Percentiles rank a stretch among this genome's conserved stretches.
Conservation (phyloP, 2,888 invertebrate species). For the Macrosoma leucophasiata region DNA sequence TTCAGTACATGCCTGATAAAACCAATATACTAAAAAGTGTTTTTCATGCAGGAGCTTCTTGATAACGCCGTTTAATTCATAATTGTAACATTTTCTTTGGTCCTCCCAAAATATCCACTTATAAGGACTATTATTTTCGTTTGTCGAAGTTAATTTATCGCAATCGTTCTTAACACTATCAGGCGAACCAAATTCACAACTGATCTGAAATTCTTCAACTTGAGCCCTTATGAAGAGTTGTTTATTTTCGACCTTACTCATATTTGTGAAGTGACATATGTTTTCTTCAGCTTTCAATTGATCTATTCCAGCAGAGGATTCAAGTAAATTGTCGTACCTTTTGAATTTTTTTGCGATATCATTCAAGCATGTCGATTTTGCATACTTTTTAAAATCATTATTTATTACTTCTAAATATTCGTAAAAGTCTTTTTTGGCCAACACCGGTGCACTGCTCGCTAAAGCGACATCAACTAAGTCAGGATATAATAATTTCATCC, state of each 20-base stretch:
- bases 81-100: slow-evolving; percentile 38
- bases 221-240: slow-evolving; percentile 53
- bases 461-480: slow-evolving; percentile 55
- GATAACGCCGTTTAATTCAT: slow-evolving; percentile 46
- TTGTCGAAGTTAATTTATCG: slow-evolving; percentile 26
- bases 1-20: slow-evolving; percentile 85
- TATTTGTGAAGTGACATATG: slow-evolving; percentile 48
- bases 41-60: slow-evolving; percentile 31
- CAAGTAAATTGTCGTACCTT: slow-evolving; percentile 41
- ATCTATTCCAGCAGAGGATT: slow-evolving; percentile 40
- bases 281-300: slow-evolving; percentile 48
- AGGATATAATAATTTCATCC: slow-evolving; percentile 56
- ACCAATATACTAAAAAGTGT: slow-evolving; percentile 68
- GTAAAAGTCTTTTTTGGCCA: slow-evolving; percentile 56
- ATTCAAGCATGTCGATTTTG: slow-evolving; percentile 40
- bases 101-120: slow-evolving; percentile 33
- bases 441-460: slow-evolving; percentile 59
- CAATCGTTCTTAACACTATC: slow-evolving; percentile 42
- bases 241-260: slow-evolving; percentile 43
- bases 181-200: slow-evolving; percentile 49
- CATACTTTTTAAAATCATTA: slow-evolving; percentile 50
- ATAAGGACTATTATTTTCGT: slow-evolving; percentile 20
- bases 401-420: slow-evolving; percentile 59
- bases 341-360: slow-evolving; percentile 41
- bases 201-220: slow-evolving; percentile 38